phyloP scores from a whole-genome alignment of 1,140 invertebrate genomes.

The Phocides pigmalion region DNA sequence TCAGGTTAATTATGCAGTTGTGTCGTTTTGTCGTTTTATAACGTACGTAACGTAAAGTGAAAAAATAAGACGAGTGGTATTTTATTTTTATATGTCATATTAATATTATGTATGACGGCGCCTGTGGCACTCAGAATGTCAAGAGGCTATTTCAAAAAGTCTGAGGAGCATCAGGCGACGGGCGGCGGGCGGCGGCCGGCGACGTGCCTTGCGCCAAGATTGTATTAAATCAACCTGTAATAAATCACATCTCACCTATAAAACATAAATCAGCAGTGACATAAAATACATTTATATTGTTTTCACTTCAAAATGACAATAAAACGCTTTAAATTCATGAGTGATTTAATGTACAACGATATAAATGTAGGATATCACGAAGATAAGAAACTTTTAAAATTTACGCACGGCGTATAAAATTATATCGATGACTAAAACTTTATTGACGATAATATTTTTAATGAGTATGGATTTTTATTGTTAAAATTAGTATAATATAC shows the following conservation, averaged over 20 bases:
- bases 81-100: conserved; percentile 52
- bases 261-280: conserved; percentile 78
- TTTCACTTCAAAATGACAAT: conserved; percentile 79
- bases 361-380: conserved; percentile 51
- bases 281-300: conserved; percentile 82
- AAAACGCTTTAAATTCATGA: conserved; percentile 80
- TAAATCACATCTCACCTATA: conserved; percentile 80
- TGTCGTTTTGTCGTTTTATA: conserved; percentile 6
- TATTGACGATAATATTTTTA: conserved; percentile 57
- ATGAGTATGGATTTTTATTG: conserved; percentile 12
- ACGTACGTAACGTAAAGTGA: background rate
- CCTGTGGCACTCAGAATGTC: conserved; percentile 48
- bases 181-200: conserved; percentile 39
- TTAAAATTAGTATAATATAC: background rate
- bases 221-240: conserved; percentile 66
- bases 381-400: conserved; percentile 56
- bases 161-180: conserved; percentile 14
- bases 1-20: conserved; percentile 2
- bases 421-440: conserved; percentile 57
- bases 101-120: conserved; percentile 54
- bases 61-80: conserved; percentile 34
- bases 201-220: conserved; percentile 50
- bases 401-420: conserved; percentile 53
- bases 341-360: conserved; percentile 70
- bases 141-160: conserved; percentile 45